These are phyloP conservation scores for Cosmia trapezina DNA, from an alignment of 2,888 invertebrate species.

Conservation along the genomic window DNA sequence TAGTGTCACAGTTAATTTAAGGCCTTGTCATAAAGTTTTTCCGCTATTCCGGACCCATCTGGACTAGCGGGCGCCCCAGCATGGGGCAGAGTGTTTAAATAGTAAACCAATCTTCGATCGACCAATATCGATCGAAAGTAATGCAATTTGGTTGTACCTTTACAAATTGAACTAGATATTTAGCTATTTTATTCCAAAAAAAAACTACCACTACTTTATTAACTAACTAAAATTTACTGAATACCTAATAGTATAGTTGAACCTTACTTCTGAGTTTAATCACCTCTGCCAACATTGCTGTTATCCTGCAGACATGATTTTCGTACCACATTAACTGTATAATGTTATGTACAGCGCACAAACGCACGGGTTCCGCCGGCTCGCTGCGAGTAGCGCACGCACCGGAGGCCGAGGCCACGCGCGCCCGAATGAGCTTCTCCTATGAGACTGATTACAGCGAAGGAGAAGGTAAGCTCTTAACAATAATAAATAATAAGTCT, in stretches of 20 bases:
- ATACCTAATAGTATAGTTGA: not conserved
- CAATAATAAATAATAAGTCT: too few relatives aligned
- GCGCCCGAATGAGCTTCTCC: conserved; percentile 83
- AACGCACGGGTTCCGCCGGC: conserved; percentile 95
- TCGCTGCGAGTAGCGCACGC: conserved; percentile 77
- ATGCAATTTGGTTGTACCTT: not conserved
- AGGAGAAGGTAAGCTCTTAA: conserved; percentile 80
- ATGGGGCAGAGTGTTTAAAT: too few relatives aligned
- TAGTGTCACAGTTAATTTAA: not conserved
- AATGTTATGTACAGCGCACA: conserved; percentile 90
- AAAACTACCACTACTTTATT: not conserved
- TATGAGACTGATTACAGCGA: conserved; percentile 81
- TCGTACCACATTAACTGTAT: not conserved
- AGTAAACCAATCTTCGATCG: not conserved
- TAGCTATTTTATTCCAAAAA: too few relatives aligned
- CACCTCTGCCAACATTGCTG: not conserved
- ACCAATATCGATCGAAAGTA: not conserved
- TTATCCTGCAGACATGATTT: not conserved
- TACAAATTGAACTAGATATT: not conserved
- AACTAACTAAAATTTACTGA: not conserved
- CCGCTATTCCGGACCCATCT: not conserved
- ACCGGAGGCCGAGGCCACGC: conserved; percentile 75
- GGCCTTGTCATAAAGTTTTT: not conserved
- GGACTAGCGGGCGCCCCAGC: not conserved
- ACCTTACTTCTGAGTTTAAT: not conserved